phyloP scores from a whole-genome alignment of 2,888 invertebrate species.

The Smittia aterrima region DNA sequence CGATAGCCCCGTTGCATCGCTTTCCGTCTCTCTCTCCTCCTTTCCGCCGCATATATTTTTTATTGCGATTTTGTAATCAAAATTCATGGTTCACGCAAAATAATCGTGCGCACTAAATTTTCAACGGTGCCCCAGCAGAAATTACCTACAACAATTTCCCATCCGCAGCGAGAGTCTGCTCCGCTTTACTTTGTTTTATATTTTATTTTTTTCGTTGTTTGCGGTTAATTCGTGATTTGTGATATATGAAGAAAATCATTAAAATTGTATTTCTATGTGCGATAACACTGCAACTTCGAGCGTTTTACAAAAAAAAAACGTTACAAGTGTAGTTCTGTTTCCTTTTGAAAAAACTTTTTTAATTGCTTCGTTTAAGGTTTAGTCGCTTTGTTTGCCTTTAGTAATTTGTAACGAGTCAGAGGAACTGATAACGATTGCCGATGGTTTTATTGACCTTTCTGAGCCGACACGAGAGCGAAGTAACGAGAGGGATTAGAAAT shows the following conservation, averaged over 20 bases:
- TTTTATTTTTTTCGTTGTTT: constrained; percentile 37
- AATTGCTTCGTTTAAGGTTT: constrained; percentile 32
- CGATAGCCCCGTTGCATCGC: too few relatives aligned
- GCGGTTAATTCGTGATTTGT: constrained; percentile 42
- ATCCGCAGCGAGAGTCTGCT: constrained; percentile 15
- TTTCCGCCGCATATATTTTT: too few relatives aligned
- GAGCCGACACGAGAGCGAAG: neutral
- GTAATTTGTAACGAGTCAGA: constrained; percentile 36
- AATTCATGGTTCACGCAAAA: constrained; percentile 47
- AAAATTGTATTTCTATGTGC: constrained; percentile 37
- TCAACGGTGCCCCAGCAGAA: neutral
- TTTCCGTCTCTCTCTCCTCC: too few relatives aligned
- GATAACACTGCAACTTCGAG: constrained; percentile 28
- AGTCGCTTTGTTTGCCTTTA: constrained; percentile 21
- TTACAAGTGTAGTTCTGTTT: constrained; percentile 38
- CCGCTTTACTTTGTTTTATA: constrained; percentile 1
- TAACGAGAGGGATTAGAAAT: constrained; percentile 15
- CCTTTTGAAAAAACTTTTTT: constrained; percentile 11
- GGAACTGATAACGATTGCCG: constrained; percentile 33
- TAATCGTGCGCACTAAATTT: constrained; percentile 46
- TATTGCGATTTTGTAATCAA: constrained; percentile 37
- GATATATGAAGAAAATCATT: constrained; percentile 41
- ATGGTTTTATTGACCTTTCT: constrained; percentile 36
- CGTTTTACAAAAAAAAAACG: neutral
- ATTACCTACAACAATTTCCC: constrained; percentile 27